Evolutionary conservation across 2,888 invertebrate species (phyloP).

Genomic region (Eilema griseolum): DNA sequence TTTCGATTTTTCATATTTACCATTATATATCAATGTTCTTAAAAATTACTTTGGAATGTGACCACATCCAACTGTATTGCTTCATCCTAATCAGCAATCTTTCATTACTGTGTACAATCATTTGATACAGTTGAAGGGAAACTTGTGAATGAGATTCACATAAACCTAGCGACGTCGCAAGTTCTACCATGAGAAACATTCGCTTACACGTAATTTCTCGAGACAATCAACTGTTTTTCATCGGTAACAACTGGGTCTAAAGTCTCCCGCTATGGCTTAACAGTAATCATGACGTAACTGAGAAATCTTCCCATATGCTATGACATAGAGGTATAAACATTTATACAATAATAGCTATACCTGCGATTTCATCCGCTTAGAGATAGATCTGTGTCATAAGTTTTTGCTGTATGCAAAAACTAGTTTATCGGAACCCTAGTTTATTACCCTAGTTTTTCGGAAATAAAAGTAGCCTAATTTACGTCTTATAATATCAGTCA

Average conservation of each 20-base stretch:
- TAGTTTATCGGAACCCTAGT: no score
- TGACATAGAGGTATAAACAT: neutral
- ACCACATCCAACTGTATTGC: neutral
- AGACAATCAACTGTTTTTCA: conserved; percentile 45
- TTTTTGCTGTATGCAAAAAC: no score
- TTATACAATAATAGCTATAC: neutral
- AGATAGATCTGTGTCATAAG: no score
- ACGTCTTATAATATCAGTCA: no score
- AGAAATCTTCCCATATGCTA: conserved; percentile 42
- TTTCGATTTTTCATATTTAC: no score
- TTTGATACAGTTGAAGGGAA: conserved; percentile 30
- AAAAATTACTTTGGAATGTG: no score
- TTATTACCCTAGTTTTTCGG: no score
- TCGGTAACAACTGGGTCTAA: conserved; percentile 43
- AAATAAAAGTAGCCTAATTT: no score
- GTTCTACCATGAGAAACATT: conserved; percentile 50
- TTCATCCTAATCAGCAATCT: neutral
- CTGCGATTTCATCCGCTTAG: no score
- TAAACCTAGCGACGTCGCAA: conserved; percentile 12
- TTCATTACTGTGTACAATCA: neutral
- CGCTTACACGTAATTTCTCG: conserved; percentile 51
- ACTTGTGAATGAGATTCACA: conserved; percentile 47
- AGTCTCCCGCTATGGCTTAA: conserved; percentile 40
- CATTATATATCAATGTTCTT: no score
- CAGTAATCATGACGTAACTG: conserved; percentile 43